Evolutionary conservation across 1,140 invertebrate genomes (phyloP), one percentile per base, ranked within the genome.

Genomic region (Euschistus heros): DNA sequence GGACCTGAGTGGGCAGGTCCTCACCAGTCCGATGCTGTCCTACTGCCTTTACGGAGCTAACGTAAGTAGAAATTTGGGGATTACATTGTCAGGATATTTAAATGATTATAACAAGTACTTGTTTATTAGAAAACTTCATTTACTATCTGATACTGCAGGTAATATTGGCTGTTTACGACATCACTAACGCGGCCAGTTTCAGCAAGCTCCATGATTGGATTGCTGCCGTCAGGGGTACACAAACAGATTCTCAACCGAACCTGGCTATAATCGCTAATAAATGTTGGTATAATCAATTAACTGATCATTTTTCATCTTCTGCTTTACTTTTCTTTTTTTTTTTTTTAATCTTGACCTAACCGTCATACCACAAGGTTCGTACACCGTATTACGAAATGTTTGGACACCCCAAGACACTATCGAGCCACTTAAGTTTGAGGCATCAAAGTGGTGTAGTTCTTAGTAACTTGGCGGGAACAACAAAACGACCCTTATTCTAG

Each of bases 211-310:
- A 80, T 20, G 78, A 84, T 17, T 95, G 92, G 92, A 77, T 91
- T 65, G 73, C 76, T 26, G 78, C 76, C 62, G 78, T 81, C 50
- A 79, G 86, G 0, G 78, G 79, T 8, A 74, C 78, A 65, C 63
- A 71, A 17, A 78, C 83, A 63, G 74, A 78, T 24, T 81, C 80
- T 66, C 78, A 76, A 65, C 86, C 87, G 1, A 73, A 86, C 63
- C 79, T 90, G 71, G 87, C 86, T 22, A 73, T 94, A 42, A 80
- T 94, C 64, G 92, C 89, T 6, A 94, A 94, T 74, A 95, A 95
- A 80, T 85, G 88, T 83, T 77, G 77, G 75, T 62, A 10, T 26
- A 18, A n/a, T 15, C 10, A 27, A 61, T 4, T n/a, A 61, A 61
- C 20, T 6, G 4, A 50, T 13, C 10, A n/a, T n/a, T n/a, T n/a